Evolutionary conservation across 2,888 invertebrate genomes (phyloP).

Genomic region (Tiphia femorata): DNA sequence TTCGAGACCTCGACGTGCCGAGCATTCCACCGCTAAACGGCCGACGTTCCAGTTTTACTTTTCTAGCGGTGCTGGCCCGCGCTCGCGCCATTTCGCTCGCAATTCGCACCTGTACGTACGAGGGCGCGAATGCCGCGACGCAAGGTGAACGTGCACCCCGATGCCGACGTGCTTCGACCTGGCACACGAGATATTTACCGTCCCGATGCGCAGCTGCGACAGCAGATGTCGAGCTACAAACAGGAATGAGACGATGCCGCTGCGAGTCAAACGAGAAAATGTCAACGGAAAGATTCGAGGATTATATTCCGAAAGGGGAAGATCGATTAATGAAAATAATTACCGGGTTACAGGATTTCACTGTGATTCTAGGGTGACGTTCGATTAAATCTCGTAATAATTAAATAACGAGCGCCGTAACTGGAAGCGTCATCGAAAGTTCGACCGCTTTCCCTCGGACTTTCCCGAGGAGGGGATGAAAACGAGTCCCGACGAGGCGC

Average conservation of each 20-base stretch:
- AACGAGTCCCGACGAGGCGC: too few species aligned
- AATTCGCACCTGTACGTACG: slow-evolving; percentile 5
- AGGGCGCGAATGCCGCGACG: not conserved
- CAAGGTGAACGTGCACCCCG: not conserved
- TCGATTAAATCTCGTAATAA: too few species aligned
- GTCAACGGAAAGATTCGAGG: too few species aligned
- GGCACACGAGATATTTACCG: slow-evolving; percentile 16
- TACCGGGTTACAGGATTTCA: too few species aligned
- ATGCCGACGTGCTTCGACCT: slow-evolving; percentile 8
- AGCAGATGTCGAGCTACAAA: slow-evolving; percentile 36
- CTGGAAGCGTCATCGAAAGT: too few species aligned
- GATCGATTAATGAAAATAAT: too few species aligned
- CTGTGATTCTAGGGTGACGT: too few species aligned
- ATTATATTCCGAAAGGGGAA: too few species aligned
- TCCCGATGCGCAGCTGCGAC: slow-evolving; percentile 17
- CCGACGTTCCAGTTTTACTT: slow-evolving; percentile 36
- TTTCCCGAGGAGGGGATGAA: too few species aligned
- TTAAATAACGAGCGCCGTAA: too few species aligned
- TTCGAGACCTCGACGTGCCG: slow-evolving; percentile 33
- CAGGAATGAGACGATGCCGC: slow-evolving; percentile 19
- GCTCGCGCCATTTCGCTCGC: not conserved
- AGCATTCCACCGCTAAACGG: slow-evolving; percentile 18
- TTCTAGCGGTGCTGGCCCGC: slow-evolving; percentile 4
- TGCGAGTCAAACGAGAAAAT: too few species aligned
- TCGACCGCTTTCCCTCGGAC: too few species aligned